Conservation (phyloP, 1,140 invertebrate genomes). For the Bombus breviceps region DNA sequence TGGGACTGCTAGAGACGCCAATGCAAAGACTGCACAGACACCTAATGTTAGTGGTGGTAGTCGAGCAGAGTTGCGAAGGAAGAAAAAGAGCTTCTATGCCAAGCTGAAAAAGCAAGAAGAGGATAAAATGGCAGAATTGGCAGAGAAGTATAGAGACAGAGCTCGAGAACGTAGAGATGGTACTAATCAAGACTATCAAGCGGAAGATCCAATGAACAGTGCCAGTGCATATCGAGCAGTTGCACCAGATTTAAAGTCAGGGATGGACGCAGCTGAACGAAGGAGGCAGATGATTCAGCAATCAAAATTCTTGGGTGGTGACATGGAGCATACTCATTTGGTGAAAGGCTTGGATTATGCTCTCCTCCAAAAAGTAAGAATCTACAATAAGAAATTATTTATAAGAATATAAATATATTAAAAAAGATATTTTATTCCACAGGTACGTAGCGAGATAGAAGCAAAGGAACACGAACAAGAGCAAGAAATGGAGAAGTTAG, state of each 20-base stretch:
- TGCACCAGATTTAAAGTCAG: conserved; percentile 96
- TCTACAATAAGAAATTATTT: conserved; percentile 41
- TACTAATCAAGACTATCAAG: conserved; percentile 89
- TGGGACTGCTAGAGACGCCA: conserved; percentile 84
- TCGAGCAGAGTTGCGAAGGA: conserved; percentile 88
- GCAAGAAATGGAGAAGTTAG: conserved; percentile 90
- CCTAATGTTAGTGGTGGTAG: conserved; percentile 82
- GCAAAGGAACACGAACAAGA: conserved; percentile 88
- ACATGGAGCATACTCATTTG: conserved; percentile 99
- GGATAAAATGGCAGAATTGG: conserved; percentile 97
- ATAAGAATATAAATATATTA: background rate
- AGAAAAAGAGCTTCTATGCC: conserved; percentile 96
- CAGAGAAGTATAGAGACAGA: conserved; percentile 96
- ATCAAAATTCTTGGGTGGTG: conserved; percentile 99
- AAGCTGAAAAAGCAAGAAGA: conserved; percentile 98
- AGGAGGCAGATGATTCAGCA: conserved; percentile 98
- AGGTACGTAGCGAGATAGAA: conserved; percentile 82
- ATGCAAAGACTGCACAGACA: conserved; percentile 84
- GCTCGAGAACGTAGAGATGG: conserved; percentile 97
- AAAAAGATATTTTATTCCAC: background rate
- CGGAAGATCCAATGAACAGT: conserved; percentile 92
- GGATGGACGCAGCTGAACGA: conserved; percentile 97
- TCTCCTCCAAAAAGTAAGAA: conserved; percentile 96
- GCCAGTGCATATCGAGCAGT: conserved; percentile 97
- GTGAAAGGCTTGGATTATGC: conserved; percentile 99